Percentiles rank a stretch among this genome's conserved stretches.
Evolutionary conservation across 2,113 vertebrate species (phyloP).

Genomic region (Pluvialis apricaria): DNA sequence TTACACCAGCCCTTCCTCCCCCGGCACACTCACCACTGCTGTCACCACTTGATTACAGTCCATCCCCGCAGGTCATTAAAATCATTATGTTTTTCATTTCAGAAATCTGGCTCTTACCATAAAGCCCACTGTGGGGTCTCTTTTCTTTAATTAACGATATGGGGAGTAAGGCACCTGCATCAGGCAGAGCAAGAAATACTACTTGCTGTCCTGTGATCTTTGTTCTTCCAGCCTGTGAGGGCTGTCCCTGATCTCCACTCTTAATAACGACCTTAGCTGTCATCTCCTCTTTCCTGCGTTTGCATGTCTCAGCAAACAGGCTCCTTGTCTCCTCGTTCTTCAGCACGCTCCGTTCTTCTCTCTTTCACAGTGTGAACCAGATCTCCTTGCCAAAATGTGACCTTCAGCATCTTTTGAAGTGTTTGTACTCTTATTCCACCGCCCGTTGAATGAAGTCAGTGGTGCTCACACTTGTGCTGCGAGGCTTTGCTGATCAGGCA

Average conservation of each 20-base stretch:
- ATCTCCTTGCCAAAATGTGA: not conserved
- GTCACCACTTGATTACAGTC: not conserved
- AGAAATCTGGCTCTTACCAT: not conserved
- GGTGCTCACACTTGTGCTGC: not conserved
- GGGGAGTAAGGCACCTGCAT: not conserved
- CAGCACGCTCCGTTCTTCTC: not conserved
- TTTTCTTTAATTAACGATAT: not conserved
- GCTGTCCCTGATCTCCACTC: not conserved
- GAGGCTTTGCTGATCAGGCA: not conserved
- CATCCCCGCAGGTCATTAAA: not conserved
- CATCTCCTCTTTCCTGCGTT: not conserved
- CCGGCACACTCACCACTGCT: rapidly evolving
- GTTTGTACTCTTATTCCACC: not conserved
- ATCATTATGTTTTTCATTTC: not conserved
- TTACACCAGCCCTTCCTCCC: not conserved
- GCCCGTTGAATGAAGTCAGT: not conserved
- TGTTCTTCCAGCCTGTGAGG: not conserved
- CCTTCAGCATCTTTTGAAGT: not conserved
- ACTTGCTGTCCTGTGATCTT: not conserved
- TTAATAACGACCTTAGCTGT: not conserved
- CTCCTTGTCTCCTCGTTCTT: not conserved
- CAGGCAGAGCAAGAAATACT: not conserved
- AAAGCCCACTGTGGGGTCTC: not conserved
- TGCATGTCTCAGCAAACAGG: not conserved
- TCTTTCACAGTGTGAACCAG: not conserved